A percentile compares a stretch with the other conserved stretches of the same genome.
Conservation (phyloP, 2,113 vertebrate genomes). For the Aptenodytes forsteri region DNA sequence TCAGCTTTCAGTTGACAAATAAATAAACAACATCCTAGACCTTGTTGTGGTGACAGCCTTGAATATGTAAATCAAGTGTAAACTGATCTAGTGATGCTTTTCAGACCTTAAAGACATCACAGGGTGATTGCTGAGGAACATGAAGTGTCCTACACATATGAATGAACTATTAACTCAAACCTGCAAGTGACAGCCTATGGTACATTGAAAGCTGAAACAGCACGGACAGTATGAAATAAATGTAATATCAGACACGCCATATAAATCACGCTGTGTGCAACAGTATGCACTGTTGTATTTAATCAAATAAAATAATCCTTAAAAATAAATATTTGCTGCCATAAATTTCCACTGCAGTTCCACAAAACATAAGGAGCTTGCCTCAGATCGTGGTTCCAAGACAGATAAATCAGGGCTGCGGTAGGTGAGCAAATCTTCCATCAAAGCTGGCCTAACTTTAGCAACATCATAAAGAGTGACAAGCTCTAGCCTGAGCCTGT, state of each 20-base stretch:
- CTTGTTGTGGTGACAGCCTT: neutral
- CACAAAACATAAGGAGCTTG: neutral
- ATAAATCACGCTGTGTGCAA: neutral
- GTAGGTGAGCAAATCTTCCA: neutral
- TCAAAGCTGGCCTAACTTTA: neutral
- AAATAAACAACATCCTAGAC: neutral
- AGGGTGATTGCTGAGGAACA: neutral
- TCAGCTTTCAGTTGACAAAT: neutral
- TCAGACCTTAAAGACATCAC: neutral
- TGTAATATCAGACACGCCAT: neutral
- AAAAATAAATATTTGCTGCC: neutral
- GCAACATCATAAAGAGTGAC: neutral
- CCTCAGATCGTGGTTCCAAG: neutral
- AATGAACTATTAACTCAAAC: conserved; percentile 8
- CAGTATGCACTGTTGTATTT: neutral
- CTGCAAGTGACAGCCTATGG: neutral
- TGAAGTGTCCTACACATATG: neutral
- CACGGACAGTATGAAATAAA: neutral
- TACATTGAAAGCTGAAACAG: neutral
- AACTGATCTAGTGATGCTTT: neutral
- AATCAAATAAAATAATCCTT: neutral
- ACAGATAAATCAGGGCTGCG: neutral
- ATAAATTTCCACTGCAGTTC: neutral
- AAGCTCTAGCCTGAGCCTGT: neutral
- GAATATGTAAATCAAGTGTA: neutral